These are phyloP conservation scores for Alentia gelatinosa DNA, from an alignment of 2,888 invertebrate genomes.

Conservation along the genomic window DNA sequence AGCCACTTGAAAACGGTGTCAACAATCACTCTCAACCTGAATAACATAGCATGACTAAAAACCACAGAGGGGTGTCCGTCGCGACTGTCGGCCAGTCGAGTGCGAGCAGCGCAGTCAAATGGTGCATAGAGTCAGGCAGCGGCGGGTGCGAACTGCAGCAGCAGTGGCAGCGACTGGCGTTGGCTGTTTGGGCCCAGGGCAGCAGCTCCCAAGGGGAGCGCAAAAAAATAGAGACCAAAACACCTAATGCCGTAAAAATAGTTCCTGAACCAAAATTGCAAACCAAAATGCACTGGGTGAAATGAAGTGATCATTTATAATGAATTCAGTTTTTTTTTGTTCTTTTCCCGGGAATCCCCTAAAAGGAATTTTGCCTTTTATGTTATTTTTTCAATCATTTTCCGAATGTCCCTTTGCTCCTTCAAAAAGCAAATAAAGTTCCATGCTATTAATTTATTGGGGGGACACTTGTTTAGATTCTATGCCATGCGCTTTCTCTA, in stretches of 20 bases:
- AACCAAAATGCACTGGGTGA: conserved; percentile 32
- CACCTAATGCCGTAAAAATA: neutral
- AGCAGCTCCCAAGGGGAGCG: conserved; percentile 4
- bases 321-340: neutral
- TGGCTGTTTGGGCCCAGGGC: neutral
- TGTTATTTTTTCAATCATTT: neutral
- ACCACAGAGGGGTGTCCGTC: conserved; percentile 18
- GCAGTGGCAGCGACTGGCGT: neutral
- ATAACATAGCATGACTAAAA: conserved; percentile 31
- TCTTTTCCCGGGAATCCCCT: neutral
- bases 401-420: neutral
- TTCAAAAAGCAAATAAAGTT: neutral
- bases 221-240: neutral
- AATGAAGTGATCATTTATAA: conserved; percentile 43
- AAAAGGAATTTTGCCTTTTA: neutral
- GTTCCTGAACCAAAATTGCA: conserved; percentile 31
- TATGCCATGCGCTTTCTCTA: conserved; percentile 32
- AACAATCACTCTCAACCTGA: conserved; percentile 26
- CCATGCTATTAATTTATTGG: conserved; percentile 7
- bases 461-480: neutral
- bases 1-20: conserved; percentile 11
- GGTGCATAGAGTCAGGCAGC: neutral
- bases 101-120: neutral
- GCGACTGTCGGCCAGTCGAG: neutral
- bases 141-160: neutral